These are phyloP conservation scores for Pegoplata infirma DNA, from an alignment of 2,888 invertebrate species.

Conservation along the genomic window DNA sequence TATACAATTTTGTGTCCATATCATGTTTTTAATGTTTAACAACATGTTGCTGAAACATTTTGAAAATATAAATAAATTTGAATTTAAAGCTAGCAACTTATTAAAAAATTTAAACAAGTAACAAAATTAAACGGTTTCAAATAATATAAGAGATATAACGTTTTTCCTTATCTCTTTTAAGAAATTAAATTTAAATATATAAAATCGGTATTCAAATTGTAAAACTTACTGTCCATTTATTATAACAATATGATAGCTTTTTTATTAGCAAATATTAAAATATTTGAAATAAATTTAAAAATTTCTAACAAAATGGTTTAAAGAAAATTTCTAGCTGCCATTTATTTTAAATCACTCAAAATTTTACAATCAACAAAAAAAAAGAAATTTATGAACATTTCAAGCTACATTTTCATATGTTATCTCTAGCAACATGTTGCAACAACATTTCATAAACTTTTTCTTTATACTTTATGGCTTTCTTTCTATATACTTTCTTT, in stretches of 20 bases:
- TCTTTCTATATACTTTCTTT: conserved; percentile 14
- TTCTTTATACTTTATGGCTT: not conserved
- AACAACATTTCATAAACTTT: conserved; percentile 37
- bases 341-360: not conserved
- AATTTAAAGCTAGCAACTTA: not conserved
- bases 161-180: too few species aligned
- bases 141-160: not conserved
- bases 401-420: too few species aligned
- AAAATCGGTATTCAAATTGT: not conserved
- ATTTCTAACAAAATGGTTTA: not conserved
- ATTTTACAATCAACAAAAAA: conserved; percentile 3
- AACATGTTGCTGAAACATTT: conserved; percentile 46
- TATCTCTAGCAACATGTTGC: conserved; percentile 35
- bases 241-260: not conserved
- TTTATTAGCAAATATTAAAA: not conserved
- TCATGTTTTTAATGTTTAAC: conserved; percentile 40
- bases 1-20: conserved; percentile 54
- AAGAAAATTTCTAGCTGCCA: not conserved
- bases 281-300: not conserved
- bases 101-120: not conserved
- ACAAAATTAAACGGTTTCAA: not conserved
- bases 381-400: too few species aligned
- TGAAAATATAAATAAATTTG: not conserved
- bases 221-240: conserved; percentile 53
- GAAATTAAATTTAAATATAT: not conserved